Conservation (phyloP, 2,797 vertebrate genomes). For the Onychomys torridus region DNA sequence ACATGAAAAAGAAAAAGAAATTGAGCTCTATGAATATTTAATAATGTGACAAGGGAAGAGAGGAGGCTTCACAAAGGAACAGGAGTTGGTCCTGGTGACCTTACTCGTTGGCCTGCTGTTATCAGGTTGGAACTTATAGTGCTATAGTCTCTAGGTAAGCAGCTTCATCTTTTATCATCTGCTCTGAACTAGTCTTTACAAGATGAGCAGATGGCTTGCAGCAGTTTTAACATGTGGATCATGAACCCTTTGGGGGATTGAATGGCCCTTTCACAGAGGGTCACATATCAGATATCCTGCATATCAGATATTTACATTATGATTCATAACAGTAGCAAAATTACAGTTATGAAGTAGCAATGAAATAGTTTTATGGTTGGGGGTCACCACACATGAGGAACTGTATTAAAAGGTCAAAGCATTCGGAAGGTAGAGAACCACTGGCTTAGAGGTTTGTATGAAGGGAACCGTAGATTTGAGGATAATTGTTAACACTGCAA, state of each 20-base stretch:
- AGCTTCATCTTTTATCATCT: conserved; percentile 17
- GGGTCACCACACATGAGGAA: background rate
- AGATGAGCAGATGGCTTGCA: background rate
- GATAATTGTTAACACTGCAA: conserved; percentile 50
- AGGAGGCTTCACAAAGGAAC: conserved; percentile 10
- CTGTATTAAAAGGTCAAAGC: background rate
- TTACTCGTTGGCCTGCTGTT: conserved; percentile 18
- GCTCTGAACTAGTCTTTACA: conserved; percentile 56
- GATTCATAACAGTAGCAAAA: background rate
- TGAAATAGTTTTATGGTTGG: background rate
- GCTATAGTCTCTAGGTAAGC: background rate
- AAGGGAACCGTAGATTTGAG: background rate
- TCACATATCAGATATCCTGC: background rate
- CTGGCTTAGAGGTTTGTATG: conserved; percentile 26
- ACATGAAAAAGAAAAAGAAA: background rate
- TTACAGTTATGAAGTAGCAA: background rate
- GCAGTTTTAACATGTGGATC: background rate
- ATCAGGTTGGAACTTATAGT: background rate
- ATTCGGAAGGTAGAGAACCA: background rate
- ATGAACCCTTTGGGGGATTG: background rate
- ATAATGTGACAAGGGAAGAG: background rate
- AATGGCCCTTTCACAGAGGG: background rate
- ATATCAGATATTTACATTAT: background rate
- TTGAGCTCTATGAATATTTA: conserved; percentile 48
- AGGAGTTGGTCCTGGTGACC: background rate